These are phyloP conservation scores for Rhinophrynus dorsalis DNA, from an alignment of 2,797 vertebrate species.

Conservation along the genomic window DNA sequence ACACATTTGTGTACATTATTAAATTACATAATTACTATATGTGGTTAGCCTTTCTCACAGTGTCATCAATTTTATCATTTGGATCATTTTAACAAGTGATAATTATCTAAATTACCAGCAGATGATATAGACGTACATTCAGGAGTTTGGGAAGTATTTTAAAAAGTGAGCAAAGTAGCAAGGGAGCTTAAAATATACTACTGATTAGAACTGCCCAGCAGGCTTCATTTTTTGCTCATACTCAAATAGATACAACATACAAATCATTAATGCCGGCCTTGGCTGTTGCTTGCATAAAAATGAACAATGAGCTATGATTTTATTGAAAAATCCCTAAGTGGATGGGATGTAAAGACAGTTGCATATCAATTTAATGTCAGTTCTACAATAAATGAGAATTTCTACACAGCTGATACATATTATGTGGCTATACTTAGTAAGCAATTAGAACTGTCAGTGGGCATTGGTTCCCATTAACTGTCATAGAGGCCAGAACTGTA, in stretches of 20 bases:
- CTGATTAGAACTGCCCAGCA: conserved; percentile 34
- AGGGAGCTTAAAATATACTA: conserved; percentile 10
- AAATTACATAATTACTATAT: too few species aligned
- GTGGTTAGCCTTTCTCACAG: too few species aligned
- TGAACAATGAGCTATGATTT: conserved; percentile 3
- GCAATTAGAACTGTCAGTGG: too few species aligned
- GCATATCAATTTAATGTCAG: conserved; percentile 7
- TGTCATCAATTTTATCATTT: too few species aligned
- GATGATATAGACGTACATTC: too few species aligned
- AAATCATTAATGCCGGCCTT: conserved; percentile 37
- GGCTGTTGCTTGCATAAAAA: neutral
- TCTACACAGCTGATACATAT: neutral
- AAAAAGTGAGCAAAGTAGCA: conserved; percentile 14
- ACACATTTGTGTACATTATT: too few species aligned
- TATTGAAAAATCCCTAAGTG: conserved; percentile 12
- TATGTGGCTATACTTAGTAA: neutral
- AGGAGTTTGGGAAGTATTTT: conserved; percentile 8
- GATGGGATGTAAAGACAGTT: conserved; percentile 3
- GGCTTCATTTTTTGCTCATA: neutral
- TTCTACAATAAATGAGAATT: neutral
- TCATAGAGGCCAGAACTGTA: neutral
- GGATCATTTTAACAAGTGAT: too few species aligned
- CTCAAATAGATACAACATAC: conserved; percentile 16
- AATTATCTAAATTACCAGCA: too few species aligned
- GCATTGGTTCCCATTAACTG: too few species aligned